Conservation (phyloP, 2,113 vertebrate genomes). For the Rana temporaria region DNA sequence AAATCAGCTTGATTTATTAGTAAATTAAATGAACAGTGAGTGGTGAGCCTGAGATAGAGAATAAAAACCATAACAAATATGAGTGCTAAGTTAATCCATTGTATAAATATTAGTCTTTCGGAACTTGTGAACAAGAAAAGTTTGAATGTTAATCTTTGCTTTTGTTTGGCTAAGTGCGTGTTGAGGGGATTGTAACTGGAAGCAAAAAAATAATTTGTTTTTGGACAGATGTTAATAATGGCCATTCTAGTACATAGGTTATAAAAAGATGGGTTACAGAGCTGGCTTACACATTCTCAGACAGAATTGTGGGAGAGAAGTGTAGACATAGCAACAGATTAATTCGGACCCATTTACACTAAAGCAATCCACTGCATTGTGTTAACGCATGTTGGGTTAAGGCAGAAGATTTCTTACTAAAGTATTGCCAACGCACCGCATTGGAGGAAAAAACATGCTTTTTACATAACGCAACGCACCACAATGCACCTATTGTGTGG, state of each 20-base stretch:
- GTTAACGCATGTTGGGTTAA: too few species aligned
- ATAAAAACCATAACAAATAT: constrained; percentile 38
- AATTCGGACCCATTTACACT: too few species aligned
- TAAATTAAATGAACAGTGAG: constrained; percentile 21
- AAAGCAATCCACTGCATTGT: too few species aligned
- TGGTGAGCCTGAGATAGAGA: constrained; percentile 1
- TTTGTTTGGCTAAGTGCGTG: background rate
- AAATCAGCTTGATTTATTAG: constrained; percentile 35
- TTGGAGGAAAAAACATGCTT: too few species aligned
- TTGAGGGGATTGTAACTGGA: background rate
- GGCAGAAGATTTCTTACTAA: too few species aligned
- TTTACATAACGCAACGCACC: too few species aligned
- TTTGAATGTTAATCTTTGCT: background rate
- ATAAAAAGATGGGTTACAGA: background rate
- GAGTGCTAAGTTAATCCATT: constrained; percentile 28
- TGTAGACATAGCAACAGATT: background rate
- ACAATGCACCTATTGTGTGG: too few species aligned
- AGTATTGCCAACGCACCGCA: too few species aligned
- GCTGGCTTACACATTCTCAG: background rate
- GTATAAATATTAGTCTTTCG: constrained; percentile 44
- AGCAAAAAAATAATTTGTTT: background rate
- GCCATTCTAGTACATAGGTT: constrained; percentile 16
- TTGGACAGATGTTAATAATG: background rate
- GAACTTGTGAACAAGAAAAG: constrained; percentile 30
- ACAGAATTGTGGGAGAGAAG: background rate